phyloP scores from a whole-genome alignment of 92 coral and sea anemone genomes.

The Anthopleura xanthogrammica region DNA sequence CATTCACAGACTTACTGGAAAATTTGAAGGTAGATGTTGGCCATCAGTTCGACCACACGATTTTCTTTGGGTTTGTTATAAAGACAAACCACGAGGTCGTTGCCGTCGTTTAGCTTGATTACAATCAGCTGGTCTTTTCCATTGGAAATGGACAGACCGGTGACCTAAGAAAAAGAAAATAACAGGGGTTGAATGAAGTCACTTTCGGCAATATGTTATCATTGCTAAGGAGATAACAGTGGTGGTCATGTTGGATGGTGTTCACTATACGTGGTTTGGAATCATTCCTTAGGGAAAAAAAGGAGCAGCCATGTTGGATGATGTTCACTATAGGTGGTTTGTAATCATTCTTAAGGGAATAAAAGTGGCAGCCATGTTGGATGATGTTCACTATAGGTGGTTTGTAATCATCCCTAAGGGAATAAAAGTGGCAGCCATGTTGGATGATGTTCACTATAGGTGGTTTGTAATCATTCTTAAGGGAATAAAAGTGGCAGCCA shows the following conservation, averaged over 20 bases:
- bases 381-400: neutral
- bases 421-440: neutral
- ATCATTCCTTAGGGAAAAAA: neutral
- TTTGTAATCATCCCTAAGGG: too few relatives aligned
- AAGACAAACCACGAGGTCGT: slow-evolving; percentile 90
- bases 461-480: neutral
- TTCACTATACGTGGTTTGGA: neutral
- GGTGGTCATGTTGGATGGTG: neutral
- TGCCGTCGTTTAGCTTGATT: slow-evolving; percentile 56
- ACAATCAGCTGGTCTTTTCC: slow-evolving; percentile 86
- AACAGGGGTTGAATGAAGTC: too few relatives aligned
- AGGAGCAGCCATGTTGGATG: neutral
- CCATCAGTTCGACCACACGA: slow-evolving; percentile 86
- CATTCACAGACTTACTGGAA: slow-evolving; percentile 62
- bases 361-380: too few relatives aligned
- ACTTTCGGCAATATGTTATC: neutral
- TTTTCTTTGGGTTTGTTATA: slow-evolving; percentile 72
- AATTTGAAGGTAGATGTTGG: slow-evolving; percentile 66
- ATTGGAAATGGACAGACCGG: slow-evolving; percentile 56
- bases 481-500: neutral
- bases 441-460: neutral
- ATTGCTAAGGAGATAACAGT: neutral
- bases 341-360: neutral
- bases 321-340: neutral
- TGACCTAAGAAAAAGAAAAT: slow-evolving; percentile 41